Percentiles rank a stretch among this genome's conserved stretches.
These are phyloP conservation scores for Ephydatia muelleri DNA, from an alignment of 37 sponge, comb jelly and placozoan species.

Conservation along the genomic window DNA sequence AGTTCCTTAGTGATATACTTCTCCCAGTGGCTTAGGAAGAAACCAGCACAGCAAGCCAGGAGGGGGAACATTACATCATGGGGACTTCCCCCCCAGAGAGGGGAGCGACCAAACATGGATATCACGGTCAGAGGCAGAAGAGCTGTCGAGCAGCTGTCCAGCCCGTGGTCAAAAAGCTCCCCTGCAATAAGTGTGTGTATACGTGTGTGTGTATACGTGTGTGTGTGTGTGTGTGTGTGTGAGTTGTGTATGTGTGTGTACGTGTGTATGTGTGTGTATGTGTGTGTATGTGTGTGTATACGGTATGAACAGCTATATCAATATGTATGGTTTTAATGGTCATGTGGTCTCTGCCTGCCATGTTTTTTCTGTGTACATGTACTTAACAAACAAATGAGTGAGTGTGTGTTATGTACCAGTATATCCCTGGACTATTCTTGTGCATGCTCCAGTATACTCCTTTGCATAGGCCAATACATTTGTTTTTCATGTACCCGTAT, in stretches of 20 bases:
- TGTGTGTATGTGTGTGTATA: background rate
- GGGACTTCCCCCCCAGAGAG: conserved; percentile 43
- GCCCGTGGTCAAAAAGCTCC: conserved; percentile 92
- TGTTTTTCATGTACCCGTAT: too few species aligned
- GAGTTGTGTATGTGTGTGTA: background rate
- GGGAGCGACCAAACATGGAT: conserved; percentile 64
- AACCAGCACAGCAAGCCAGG: conserved; percentile 60
- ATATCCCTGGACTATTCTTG: too few species aligned
- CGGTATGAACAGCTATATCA: background rate
- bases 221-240: conserved; percentile 1
- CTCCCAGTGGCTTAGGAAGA: conserved; percentile 97
- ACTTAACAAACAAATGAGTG: too few species aligned
- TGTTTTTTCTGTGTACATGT: too few species aligned
- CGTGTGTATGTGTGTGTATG: background rate
- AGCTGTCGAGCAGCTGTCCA: conserved; percentile 77
- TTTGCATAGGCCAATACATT: too few species aligned
- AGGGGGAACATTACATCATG: conserved; percentile 22
- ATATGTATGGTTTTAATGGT: background rate
- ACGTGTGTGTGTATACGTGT: too few species aligned
- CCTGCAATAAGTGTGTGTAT: too few species aligned
- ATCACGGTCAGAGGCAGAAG: conserved; percentile 57
- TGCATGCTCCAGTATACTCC: too few species aligned
- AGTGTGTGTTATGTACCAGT: too few species aligned
- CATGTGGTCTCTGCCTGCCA: too few species aligned
- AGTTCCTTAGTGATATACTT: conserved; percentile 94